Evolutionary conservation across 2,113 vertebrate species (phyloP), one percentile per base, ranked within the genome.

Genomic region (Thinocorus orbignyianus): DNA sequence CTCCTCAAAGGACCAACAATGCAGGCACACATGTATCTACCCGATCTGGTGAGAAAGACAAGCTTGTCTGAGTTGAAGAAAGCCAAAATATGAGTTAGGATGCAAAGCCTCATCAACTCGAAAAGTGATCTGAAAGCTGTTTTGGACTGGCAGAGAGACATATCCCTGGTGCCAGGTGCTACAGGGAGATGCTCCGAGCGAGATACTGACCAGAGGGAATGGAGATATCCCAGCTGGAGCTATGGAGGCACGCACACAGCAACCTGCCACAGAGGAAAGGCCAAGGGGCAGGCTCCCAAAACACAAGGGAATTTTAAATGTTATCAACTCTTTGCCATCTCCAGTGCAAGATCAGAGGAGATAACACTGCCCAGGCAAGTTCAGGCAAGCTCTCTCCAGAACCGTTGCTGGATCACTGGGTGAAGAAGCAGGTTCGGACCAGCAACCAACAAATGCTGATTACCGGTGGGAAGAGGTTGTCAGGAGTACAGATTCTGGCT

Each of bases 251-350:
- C 0, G 2, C 42, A 42, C 23, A 31, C 39, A 57, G n/a, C 70
- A 82, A 76, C 33, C 26, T 14, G 22, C 17, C 16, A 30, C 0
- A 0, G 2, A 51, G 39, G 16, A 57, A 70, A 41, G 10, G 23
- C 6, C 6, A 6, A 0, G 1, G 44, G 13, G 74, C 35, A 71
- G 0, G 0, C 41, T 80, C 61, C 51, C 0, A 0, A 77, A 83
- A 80, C 19, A 42, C 28, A 18, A 35, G 7, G 10, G 8, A 62
- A 37, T n/a, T 84, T 57, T 37, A 71, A n/a, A 57, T 1, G 7
- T 44, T 41, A 61, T 25, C 13, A 30, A 73, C 41, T 23, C 10
- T 1, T 9, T 41, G 37, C 37, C 44, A 33, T 12, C 54, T 77
- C 64, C 9, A 2, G 30, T 35, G 73, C 19, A 70, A 73, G 49